Base-by-base conservation (phyloP, 1,140 invertebrate genomes). In the Nebria ingens region DNA sequence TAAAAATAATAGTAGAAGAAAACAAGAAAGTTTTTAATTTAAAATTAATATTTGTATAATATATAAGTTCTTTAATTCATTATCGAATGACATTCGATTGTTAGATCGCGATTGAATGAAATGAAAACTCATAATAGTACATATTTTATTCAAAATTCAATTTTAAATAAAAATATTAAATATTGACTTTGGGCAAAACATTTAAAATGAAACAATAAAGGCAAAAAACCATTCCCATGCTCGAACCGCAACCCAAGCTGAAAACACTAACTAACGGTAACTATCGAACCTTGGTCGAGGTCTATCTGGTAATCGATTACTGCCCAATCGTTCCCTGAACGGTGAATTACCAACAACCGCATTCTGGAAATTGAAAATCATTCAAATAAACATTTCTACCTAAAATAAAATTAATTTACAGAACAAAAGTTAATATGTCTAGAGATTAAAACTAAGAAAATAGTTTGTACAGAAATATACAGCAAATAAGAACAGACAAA, bases 301-400 rank as follows among this genome's bases (percentile, higher is more conserved):
- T 65, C 87, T 84, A 67, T 92, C 89, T 52, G 85, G 81, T 60
- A 90, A 74, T 22, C 88, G 80, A 67, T 89, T 91, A 75, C 89
- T 92, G 67, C 87, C 88, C 49, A 91, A 79, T 58, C 89, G 80
- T 73, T 93, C 90, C 65, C 89, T 78, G 75, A 90, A 90, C 61
- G 87, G 87, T 64, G 87, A 89, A 71, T 79, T 87, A 60, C 79
- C 82, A 54, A 80, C 73, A 64, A 78, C 78, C 70, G 71, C 68
- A 73, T 76, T 75, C 68, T 70, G 67, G 25, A 65, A 65, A 57
- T 57, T 45, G 38, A 29, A 29, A 45, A 9, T 12, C 25, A 34
- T 34, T 9, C 25, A 34, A 34, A 34, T 34, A n/a, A n/a, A n/a
- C n/a, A n/a, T n/a, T n/a, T n/a, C n/a, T n/a, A 34, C 25, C 25